Base-by-base conservation (phyloP, 2,888 invertebrate species). In the Tipula helvola region DNA sequence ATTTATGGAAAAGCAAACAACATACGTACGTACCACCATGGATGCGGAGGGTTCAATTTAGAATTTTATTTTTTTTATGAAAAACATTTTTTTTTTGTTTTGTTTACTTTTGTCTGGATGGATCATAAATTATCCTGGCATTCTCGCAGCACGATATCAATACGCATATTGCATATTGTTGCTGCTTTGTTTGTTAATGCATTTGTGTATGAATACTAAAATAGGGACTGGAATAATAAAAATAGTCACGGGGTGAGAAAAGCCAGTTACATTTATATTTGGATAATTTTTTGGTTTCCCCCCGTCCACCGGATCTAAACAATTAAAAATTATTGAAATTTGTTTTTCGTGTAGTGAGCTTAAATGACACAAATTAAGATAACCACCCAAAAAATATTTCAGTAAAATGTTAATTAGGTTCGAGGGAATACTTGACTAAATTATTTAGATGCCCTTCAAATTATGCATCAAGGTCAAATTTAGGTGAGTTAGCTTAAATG, bases 31-130 rank as follows among this genome's bases (percentile, higher is more conserved):
- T 71, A 71, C 71, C 71, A 71, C 71, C 71, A 71, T 71, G 10
- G 71, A 71, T 71, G 28, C 28, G 71, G 71, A 71, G 71, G 71
- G 71, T 71, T 71, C 71, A 71, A 71, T 71, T 71, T 71, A 71
- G 71, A 71, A 28, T 71, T 71, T 71, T 71, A 13, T 71, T 71
- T 71, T n/a, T 28, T 28, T 71, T 71, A 71, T 28, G 28, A 84
- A 84, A 84, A 84, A 39, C 5, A 16, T 13, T 13, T 10, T 13
- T 13, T 10, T 36, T 83, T 71, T 71, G 3, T 83, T 84, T 84
- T 84, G 84, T 84, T 84, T 84, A 84, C 84, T 84, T 84, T 84
- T 84, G 84, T 84, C 84, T 84, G 84, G 84, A 84, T 84, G 84
- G 41, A 84, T 41, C 84, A 84, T 84, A 84, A 84, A 84, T 84